A percentile compares a stretch with the other conserved stretches of the same genome.
These are phyloP conservation scores for Vicugna pacos DNA, from an alignment of 2,113 vertebrate species.

Conservation along the genomic window DNA sequence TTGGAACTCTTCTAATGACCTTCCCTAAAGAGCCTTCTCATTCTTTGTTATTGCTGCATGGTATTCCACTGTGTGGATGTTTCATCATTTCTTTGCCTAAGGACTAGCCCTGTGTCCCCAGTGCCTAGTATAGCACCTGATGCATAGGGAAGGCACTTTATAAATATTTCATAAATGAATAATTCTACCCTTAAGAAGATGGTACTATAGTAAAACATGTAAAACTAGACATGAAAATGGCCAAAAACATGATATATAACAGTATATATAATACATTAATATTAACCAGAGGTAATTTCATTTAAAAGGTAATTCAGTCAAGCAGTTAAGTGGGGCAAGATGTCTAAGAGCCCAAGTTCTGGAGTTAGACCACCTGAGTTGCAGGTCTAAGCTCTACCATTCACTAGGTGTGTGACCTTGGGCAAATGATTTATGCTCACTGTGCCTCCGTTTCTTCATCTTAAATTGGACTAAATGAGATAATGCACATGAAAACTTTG, in stretches of 20 bases:
- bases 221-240: neutral
- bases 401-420: neutral
- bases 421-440: neutral
- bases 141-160: neutral
- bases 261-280: neutral
- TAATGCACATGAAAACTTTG: neutral
- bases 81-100: slow-evolving; percentile 21
- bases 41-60: neutral
- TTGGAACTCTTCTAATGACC: neutral
- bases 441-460: neutral
- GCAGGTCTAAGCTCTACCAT: neutral
- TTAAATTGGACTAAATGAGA: neutral
- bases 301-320: neutral
- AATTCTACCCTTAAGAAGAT: neutral
- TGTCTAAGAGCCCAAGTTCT: neutral
- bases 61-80: neutral
- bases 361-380: neutral
- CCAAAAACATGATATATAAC: neutral
- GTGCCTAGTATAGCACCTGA: neutral
- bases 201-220: neutral
- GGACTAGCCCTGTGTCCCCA: neutral
- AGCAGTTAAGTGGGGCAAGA: neutral
- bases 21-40: neutral
- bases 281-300: neutral
- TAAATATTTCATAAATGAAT: neutral